phyloP scores from a whole-genome alignment of 2,888 invertebrate species.

The Argynnis bischoffii region DNA sequence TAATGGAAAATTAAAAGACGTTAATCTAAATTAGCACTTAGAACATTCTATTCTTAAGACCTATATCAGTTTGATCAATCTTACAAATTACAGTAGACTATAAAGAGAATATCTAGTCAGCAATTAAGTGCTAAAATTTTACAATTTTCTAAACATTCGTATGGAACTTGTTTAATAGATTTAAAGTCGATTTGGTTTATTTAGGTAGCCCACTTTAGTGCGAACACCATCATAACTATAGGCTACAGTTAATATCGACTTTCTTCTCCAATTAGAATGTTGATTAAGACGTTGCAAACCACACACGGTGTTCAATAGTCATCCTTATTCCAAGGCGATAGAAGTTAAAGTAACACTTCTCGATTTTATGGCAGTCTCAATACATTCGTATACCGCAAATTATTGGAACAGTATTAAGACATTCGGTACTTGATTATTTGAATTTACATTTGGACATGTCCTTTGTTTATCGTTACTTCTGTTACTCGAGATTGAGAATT shows the following conservation, averaged over 20 bases:
- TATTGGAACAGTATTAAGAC: slow-evolving; percentile 12
- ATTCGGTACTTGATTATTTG: slow-evolving; percentile 6
- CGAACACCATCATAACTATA: slow-evolving; percentile 17
- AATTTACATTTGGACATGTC: slow-evolving; percentile 9
- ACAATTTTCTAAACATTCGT: slow-evolving; percentile 1
- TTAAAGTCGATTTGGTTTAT: slow-evolving; percentile 13
- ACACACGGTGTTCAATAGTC: slow-evolving; percentile 13
- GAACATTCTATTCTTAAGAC: too few species aligned
- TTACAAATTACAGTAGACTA: too few species aligned
- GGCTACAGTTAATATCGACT: slow-evolving; percentile 22
- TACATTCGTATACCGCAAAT: slow-evolving; percentile 7
- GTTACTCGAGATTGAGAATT: too few species aligned
- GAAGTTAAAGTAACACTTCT: slow-evolving; percentile 7
- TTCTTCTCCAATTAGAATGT: slow-evolving; percentile 32
- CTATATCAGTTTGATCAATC: too few species aligned
- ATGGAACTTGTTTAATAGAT: slow-evolving; percentile 13
- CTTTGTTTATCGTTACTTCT: slow-evolving; percentile 1
- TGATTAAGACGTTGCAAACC: slow-evolving; percentile 28
- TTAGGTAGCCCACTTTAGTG: slow-evolving; percentile 27
- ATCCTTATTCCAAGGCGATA: slow-evolving; percentile 4
- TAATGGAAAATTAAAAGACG: slow-evolving; percentile 14
- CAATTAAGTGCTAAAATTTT: slow-evolving; percentile 3
- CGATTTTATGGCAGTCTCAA: background rate
- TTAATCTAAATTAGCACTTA: background rate
- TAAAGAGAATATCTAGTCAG: too few species aligned